phyloP scores from a whole-genome alignment of 2,797 vertebrate genomes.

The Myiothlypis chrysogaster region DNA sequence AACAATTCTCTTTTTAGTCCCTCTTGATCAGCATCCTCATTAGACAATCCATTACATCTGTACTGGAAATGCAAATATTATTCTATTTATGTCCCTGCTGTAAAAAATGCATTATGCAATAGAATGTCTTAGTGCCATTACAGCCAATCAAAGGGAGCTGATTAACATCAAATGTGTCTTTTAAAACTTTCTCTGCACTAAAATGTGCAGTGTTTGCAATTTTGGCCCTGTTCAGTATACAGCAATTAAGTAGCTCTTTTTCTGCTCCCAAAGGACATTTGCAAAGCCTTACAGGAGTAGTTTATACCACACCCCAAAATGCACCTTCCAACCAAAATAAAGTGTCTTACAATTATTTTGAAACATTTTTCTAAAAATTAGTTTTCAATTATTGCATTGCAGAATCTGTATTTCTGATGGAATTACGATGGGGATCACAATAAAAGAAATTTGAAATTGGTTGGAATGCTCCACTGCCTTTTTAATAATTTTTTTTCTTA shows the following conservation, averaged over 20 bases:
- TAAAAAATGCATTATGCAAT: neutral
- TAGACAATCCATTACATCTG: slow-evolving; percentile 78
- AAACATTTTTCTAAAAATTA: neutral
- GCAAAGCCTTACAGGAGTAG: neutral
- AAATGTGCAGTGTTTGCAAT: neutral
- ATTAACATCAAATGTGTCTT: neutral
- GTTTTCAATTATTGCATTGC: fast-evolving
- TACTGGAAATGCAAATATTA: slow-evolving; percentile 74
- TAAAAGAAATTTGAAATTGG: neutral
- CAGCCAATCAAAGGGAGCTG: neutral
- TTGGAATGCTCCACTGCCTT: neutral
- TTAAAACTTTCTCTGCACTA: neutral
- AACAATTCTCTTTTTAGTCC: slow-evolving; percentile 74
- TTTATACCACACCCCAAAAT: neutral
- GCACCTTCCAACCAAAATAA: neutral
- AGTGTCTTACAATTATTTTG: neutral
- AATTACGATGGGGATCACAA: neutral
- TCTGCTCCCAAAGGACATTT: neutral
- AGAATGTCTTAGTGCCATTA: neutral
- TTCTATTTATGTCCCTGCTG: neutral
- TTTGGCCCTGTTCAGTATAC: neutral
- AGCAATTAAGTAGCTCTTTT: neutral
- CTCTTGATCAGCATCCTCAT: slow-evolving; percentile 77
- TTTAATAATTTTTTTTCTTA: neutral
- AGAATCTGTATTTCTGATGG: neutral